Base-by-base conservation (phyloP, 2,113 vertebrate genomes). In the Channa maculata region DNA sequence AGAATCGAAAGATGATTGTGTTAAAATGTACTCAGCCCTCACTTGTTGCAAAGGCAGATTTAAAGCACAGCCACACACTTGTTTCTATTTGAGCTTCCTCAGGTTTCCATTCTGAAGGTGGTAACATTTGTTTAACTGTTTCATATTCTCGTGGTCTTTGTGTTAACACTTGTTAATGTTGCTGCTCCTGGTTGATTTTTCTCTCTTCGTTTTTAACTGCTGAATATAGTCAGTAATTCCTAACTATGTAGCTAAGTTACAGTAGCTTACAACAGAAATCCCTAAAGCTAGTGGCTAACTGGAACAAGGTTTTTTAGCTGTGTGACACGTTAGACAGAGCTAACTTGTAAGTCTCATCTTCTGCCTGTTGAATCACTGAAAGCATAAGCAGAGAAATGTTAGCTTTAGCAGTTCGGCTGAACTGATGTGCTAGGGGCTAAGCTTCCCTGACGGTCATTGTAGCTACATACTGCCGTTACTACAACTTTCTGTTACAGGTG, bases 21-120 rank as follows among this genome's bases (percentile, higher is more conserved):
- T 70, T 49, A 5, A 70, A 15, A 37, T n/a, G 8, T 9, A 11
- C 9, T 59, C 24, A 0, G n/a, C 1, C 8, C 55, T 65, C 37
- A 5, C 55, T 5, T 46, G 36, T 38, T 52, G 48, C 45, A 61
- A 5, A 5, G 8, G 37, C 13, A 53, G 44, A 9, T 52, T 46
- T 55, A 12, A 69, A 67, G 76, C 80, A 76, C 82, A 86, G 49
- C n/a, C n/a, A 37, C 9, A 46, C 15, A 71, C 45, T 34, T 63
- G 24, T 33, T 71, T 37, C 33, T 58, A 8, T 75, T 46, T 51
- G 8, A 61, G n/a, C 14, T 64, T 75, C 49, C 15, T 51, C n/a
- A 50, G 36, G 69, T 86, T 84, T 84, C 78, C 80, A 79, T 82
- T 84, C 79, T 89, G 82, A 82, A 71, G 48, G 77, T 5, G 43